Evolutionary conservation across 2,888 invertebrate species (phyloP), one percentile per base, ranked within the genome.

Genomic region (Shargacucullia verbasci): DNA sequence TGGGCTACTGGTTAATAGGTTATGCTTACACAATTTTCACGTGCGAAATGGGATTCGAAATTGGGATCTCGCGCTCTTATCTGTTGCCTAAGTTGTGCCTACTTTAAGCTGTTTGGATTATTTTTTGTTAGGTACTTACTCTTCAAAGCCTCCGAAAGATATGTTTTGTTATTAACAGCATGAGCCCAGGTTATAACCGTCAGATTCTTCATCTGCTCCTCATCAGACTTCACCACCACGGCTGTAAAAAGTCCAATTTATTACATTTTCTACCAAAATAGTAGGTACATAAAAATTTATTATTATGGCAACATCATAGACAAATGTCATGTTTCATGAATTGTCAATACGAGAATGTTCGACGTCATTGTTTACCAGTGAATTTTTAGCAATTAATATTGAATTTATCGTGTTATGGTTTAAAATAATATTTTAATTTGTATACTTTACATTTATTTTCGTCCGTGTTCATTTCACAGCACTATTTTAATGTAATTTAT

Each of bases 171-270:
- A 86, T 98, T 98, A 38, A 97, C 97, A 31, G 97, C 98, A 88
- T 98, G 98, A 0, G 96, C 97, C 98, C 98, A 98, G 14, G 95
- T 96, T 25, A 98, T 93, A 58, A 95, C 94, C 0, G 97, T 96
- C 48, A 97, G 89, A 84, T 98, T 97, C 50, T 92, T 91, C 91
- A 92, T 94, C 40, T 80, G 74, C 78, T 90, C 91, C 73, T 92
- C 91, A 39, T 92, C 86, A 56, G 87, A 86, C 40, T 76, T 81
- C 50, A 85, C 88, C 45, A 78, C 72, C 33, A 84, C 77, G 69
- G 86, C 92, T 92, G 81, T 13, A 85, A 87, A 65, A 55, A 50
- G 52, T 9, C 13, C n/a, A 34, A 37, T 15, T 53, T 9, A 59
- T 53, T 58, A 49, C 37, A 37, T 11, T 39, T 50, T 34, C 33